phyloP scores from a whole-genome alignment of 2,888 invertebrate genomes.

The Agrilus cyanescens region DNA sequence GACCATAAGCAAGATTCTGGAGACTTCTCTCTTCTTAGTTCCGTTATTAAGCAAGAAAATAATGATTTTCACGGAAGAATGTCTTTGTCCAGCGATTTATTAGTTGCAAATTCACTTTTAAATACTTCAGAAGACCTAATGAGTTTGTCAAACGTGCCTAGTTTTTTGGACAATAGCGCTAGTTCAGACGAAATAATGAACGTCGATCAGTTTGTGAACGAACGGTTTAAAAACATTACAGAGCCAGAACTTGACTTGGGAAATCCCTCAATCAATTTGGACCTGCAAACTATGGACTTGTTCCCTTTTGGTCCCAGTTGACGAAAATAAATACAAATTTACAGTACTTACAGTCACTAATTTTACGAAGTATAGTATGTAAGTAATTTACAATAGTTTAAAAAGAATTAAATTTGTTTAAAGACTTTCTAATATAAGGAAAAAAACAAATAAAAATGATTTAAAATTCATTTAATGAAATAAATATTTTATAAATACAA shows the following conservation, averaged over 20 bases:
- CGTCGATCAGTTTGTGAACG: slow-evolving; percentile 36
- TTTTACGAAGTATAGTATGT: background rate
- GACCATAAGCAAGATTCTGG: too few relatives aligned
- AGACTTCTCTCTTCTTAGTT: too few relatives aligned
- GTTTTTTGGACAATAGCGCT: slow-evolving; percentile 29
- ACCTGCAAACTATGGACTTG: slow-evolving; percentile 30
- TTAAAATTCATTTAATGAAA: too few relatives aligned
- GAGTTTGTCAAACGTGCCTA: slow-evolving; percentile 25
- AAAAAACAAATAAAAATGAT: too few relatives aligned
- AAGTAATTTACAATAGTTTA: too few relatives aligned
- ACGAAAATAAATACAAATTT: slow-evolving; percentile 5
- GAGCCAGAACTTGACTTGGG: slow-evolving; percentile 28
- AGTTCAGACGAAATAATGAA: slow-evolving; percentile 35
- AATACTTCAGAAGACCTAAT: slow-evolving; percentile 26
- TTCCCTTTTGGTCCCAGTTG: slow-evolving; percentile 30
- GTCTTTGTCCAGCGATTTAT: slow-evolving; percentile 18
- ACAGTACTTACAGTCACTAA: too few relatives aligned
- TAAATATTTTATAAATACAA: too few relatives aligned
- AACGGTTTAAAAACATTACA: slow-evolving; percentile 32
- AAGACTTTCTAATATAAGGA: too few relatives aligned
- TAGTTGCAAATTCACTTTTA: slow-evolving; percentile 24
- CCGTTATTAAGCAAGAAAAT: too few relatives aligned
- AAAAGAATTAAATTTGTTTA: too few relatives aligned
- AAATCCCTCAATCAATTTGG: slow-evolving; percentile 24
- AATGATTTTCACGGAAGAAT: background rate